Evolutionary conservation across 1,140 invertebrate genomes (phyloP).

Genomic region (Hirudo medicinalis): DNA sequence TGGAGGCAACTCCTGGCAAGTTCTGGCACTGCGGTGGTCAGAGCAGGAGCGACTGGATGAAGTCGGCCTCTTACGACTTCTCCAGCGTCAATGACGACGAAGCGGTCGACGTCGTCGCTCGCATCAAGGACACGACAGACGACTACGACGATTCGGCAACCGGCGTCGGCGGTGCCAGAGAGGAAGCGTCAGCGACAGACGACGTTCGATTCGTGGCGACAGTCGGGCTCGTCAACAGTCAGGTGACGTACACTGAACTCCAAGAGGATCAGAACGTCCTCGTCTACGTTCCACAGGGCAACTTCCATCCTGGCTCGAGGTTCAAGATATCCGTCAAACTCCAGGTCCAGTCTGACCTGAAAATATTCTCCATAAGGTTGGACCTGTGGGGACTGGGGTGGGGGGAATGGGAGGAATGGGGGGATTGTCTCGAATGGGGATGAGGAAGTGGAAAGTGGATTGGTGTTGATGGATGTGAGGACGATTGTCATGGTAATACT

Average conservation of each 20-base stretch:
- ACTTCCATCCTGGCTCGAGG: constrained; percentile 71
- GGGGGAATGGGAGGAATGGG: neutral
- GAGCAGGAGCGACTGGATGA: no score
- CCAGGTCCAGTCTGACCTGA: constrained; percentile 49
- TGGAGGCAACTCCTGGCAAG: neutral
- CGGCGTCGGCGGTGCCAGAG: constrained; percentile 46
- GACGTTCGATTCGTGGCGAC: constrained; percentile 16
- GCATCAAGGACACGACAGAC: constrained; percentile 27
- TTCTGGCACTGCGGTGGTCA: neutral
- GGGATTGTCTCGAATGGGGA: no score
- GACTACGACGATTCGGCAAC: constrained; percentile 36
- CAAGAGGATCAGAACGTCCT: constrained; percentile 62
- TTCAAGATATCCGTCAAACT: constrained; percentile 72
- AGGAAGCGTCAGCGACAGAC: constrained; percentile 50
- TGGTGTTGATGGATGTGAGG: no score
- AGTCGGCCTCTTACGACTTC: neutral
- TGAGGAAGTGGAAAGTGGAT: no score
- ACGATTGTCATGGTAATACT: no score
- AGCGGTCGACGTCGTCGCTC: neutral
- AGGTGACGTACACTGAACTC: constrained; percentile 66
- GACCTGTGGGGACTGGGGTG: no score
- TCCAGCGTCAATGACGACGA: constrained; percentile 4
- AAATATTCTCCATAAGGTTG: constrained; percentile 66
- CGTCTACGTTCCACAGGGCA: constrained; percentile 70
- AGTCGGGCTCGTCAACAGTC: constrained; percentile 58